Evolutionary conservation across 2,888 invertebrate species (phyloP), one percentile per base, ranked within the genome.

Genomic region (Drosophila emarginata): DNA sequence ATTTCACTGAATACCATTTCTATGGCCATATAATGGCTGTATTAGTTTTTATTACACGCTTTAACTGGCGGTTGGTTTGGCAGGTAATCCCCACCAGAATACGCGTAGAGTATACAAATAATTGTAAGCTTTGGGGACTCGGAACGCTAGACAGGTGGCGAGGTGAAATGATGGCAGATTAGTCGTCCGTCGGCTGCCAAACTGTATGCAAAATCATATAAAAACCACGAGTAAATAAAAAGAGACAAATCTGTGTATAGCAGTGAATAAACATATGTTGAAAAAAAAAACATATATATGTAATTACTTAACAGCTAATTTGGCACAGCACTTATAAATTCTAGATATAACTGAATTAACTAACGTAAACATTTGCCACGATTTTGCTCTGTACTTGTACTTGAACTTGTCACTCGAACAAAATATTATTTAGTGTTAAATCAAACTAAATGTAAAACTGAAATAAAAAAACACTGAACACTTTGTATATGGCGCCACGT

Each of bases 151-250:
- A 58, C 67, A 66, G 79, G 67, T 54, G 70, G 75, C 74, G 61
- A 61, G 61, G 61, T 61, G 66, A 74, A 68, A 67, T 59, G 54
- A 52, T 74, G 51, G 76, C 68, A 70, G 80, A 74, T 82, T 82
- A 85, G 85, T 85, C 68, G 81, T 82, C 68, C 74, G 71, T 78
- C 72, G 79, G 77, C 72, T 70, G 81, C 81, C 79, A 74, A 75
- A 45, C 65, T 36, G 50, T 39, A 39, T 51, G 64, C 66, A 65
- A 63, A 39, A 61, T 66, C 53, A 72, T 72, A 72, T 60, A 61
- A 60, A 72, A 72, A 71, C 56, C 61, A 36, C 37, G 36, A 52
- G n/a, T 15, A 54, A 15, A 32, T 32, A 15, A 15, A 15, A 23
- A 32, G 18, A 15, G 12, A 28, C 14, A 68, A 68, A 53, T 68